Evolutionary conservation across 2,888 invertebrate genomes (phyloP).

Genomic region (Acleris laterana): DNA sequence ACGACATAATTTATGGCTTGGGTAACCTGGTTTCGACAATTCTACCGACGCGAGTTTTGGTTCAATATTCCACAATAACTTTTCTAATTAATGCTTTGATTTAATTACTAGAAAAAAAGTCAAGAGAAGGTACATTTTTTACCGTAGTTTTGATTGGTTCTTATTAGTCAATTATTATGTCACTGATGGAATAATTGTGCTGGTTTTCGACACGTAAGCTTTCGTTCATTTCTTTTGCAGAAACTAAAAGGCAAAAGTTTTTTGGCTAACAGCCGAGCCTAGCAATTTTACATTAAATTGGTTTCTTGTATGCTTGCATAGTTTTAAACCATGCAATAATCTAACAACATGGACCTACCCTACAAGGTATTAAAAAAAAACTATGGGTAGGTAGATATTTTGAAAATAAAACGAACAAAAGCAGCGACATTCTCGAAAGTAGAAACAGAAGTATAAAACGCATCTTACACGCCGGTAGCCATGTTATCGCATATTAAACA

Average conservation of each 20-base stretch:
- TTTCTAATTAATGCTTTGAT: slow-evolving; percentile 25
- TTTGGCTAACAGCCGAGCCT: slow-evolving; percentile 19
- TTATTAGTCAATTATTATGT: too few relatives aligned
- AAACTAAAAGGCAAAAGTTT: slow-evolving; percentile 4
- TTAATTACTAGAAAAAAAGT: background rate
- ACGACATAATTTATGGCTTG: slow-evolving; percentile 58
- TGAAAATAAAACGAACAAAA: background rate
- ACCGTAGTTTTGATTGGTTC: too few relatives aligned
- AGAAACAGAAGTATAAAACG: slow-evolving; percentile 2
- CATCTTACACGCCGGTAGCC: slow-evolving; percentile 16
- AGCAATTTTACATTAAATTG: slow-evolving; percentile 3
- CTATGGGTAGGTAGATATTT: too few relatives aligned
- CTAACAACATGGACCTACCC: too few relatives aligned
- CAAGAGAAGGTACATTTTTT: too few relatives aligned
- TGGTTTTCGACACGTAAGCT: too few relatives aligned
- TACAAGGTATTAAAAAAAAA: too few relatives aligned
- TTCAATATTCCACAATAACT: slow-evolving; percentile 28
- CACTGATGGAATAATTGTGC: too few relatives aligned
- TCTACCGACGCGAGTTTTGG: slow-evolving; percentile 39
- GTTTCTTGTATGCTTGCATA: background rate
- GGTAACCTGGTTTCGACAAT: slow-evolving; percentile 55
- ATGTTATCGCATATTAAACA: slow-evolving; percentile 29
- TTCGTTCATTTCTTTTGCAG: too few relatives aligned
- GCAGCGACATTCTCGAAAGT: background rate
- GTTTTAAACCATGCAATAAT: too few relatives aligned